Evolutionary conservation across 2,113 vertebrate genomes (phyloP), one percentile per base, ranked within the genome.

Genomic region (Bagarius yarrelli): DNA sequence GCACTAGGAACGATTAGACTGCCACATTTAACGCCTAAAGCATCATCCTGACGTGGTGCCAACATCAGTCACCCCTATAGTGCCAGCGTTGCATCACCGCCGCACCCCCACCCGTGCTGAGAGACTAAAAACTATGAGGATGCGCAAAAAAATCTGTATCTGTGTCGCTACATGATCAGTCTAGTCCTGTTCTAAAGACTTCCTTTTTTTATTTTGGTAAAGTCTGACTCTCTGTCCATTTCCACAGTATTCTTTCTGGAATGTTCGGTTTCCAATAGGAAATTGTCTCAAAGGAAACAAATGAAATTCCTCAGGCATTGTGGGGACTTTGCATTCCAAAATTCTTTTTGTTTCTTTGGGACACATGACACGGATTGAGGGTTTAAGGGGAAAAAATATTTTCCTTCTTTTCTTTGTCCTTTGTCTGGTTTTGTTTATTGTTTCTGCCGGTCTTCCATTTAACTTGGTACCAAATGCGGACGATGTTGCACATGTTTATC

Each of bases 41-140:
- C 12, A 30, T 12, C 25, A 4, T n/a, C 27, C 40, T 30, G 16
- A 13, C 23, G 55, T 50, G 76, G 25, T 75, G 53, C 61, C 40
- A 69, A 87, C 79, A 64, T 70, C 79, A 81, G 87, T 88, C 87
- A 86, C 86, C 79, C 86, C 81, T 78, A 82, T 81, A 86, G 86
- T 40, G 36, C 8, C 8, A 40, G 36, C 8, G 36, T n/a, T n/a
- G n/a, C n/a, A n/a, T n/a, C n/a, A n/a, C n/a, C n/a, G n/a, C n/a
- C n/a, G n/a, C n/a, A n/a, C n/a, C n/a, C n/a, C n/a, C n/a, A n/a
- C n/a, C 87, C 90, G 70, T 89, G 89, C 83, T 86, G 81, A 88
- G 85, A 61, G 86, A 84, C n/a, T 90, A 82, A 89, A 87, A 89
- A 89, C 87, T 91, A 87, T 83, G 86, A 85, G 89, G 50, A 88